phyloP scores from a whole-genome alignment of 2,888 invertebrate genomes.

The Camptogramma bilineatum region DNA sequence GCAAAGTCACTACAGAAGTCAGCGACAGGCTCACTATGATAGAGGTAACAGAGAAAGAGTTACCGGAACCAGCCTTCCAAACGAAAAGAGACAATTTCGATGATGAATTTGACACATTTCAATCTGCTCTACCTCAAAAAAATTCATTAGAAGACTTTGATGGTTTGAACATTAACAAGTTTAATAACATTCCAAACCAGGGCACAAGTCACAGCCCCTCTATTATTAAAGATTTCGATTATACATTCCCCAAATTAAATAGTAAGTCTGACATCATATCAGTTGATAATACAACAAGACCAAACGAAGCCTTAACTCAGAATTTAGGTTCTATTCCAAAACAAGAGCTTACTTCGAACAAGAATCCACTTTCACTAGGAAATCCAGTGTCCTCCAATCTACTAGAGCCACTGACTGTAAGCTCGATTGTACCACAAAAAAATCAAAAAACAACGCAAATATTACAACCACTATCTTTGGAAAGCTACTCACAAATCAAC shows the following conservation, averaged over 20 bases:
- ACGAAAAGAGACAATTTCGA: slow-evolving; percentile 52
- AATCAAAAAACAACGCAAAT: slow-evolving; percentile 74
- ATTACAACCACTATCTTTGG: slow-evolving; percentile 77
- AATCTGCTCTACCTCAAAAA: slow-evolving; percentile 68
- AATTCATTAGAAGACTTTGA: slow-evolving; percentile 41
- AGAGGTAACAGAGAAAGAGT: slow-evolving; percentile 31
- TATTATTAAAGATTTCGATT: slow-evolving; percentile 47
- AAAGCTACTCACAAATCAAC: slow-evolving; percentile 84
- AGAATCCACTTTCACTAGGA: slow-evolving; percentile 41
- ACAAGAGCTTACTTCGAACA: slow-evolving; percentile 45
- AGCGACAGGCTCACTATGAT: slow-evolving; percentile 33
- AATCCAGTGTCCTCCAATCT: slow-evolving; percentile 49
- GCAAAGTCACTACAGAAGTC: slow-evolving; percentile 28
- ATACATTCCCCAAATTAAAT: slow-evolving; percentile 52
- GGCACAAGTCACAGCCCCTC: slow-evolving; percentile 38
- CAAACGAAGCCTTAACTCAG: slow-evolving; percentile 53
- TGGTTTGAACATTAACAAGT: slow-evolving; percentile 40
- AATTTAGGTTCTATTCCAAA: slow-evolving; percentile 48
- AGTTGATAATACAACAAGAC: slow-evolving; percentile 50
- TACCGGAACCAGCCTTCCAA: slow-evolving; percentile 12
- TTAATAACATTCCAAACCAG: slow-evolving; percentile 47
- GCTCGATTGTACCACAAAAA: slow-evolving; percentile 50
- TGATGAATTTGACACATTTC: slow-evolving; percentile 80
- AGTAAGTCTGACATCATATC: slow-evolving; percentile 64
- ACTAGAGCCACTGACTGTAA: slow-evolving; percentile 63